These are phyloP conservation scores for Apocrypta bakeri DNA, from an alignment of 1,140 invertebrate species.

Conservation along the genomic window DNA sequence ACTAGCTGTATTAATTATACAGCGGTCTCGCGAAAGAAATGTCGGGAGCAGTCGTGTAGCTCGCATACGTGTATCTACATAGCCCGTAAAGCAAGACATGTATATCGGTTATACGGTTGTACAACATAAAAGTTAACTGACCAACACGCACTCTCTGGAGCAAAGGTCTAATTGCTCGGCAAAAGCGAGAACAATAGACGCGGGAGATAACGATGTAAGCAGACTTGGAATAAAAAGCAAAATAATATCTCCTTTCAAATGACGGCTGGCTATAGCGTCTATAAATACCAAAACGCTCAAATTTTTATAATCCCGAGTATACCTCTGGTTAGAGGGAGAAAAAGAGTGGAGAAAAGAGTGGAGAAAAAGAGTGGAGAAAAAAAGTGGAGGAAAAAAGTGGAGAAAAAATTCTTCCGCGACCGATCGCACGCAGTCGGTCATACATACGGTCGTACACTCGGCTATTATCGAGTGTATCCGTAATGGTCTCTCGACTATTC, in stretches of 20 bases:
- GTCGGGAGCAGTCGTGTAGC: too few species aligned
- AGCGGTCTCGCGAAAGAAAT: too few species aligned
- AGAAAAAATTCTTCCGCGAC: neutral
- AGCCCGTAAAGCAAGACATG: neutral
- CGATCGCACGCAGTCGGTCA: neutral
- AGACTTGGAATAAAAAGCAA: neutral
- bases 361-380: neutral
- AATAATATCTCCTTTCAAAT: too few species aligned
- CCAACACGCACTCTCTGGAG: neutral
- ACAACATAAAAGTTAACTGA: neutral
- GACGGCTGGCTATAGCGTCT: too few species aligned
- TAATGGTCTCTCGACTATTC: neutral
- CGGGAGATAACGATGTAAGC: neutral
- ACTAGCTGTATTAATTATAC: neutral
- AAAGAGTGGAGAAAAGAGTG: neutral
- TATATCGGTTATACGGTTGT: neutral
- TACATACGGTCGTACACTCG: neutral
- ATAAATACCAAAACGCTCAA: too few species aligned
- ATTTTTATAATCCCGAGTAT: neutral
- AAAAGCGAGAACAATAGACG: slow-evolving; percentile 24
- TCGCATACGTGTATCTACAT: too few species aligned
- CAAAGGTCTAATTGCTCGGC: slow-evolving; percentile 9
- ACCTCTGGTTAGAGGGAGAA: neutral
- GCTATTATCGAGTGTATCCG: slow-evolving; percentile 4
- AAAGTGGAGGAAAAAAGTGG: too few species aligned